phyloP scores from a whole-genome alignment of 1,140 invertebrate species.

The Drosophila sechellia region DNA sequence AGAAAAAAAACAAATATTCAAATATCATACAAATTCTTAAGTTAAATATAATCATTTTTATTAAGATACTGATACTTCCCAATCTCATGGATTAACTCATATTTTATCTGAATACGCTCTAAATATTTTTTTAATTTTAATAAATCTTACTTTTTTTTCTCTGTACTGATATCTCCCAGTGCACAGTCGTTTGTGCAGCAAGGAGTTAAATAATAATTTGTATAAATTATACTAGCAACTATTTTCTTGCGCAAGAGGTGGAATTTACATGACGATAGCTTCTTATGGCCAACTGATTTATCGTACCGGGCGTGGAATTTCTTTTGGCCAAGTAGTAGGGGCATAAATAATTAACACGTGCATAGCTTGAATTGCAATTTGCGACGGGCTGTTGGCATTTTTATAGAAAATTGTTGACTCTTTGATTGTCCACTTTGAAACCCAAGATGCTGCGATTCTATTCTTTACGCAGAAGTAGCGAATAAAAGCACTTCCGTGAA shows the following conservation, averaged over 20 bases:
- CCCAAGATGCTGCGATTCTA: slow-evolving; percentile 31
- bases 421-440: slow-evolving; percentile 44
- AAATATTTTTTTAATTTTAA: no score
- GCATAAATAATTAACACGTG: slow-evolving; percentile 79
- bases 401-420: slow-evolving; percentile 51
- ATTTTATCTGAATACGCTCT: no score
- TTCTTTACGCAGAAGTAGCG: slow-evolving; percentile 18
- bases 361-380: slow-evolving; percentile 62
- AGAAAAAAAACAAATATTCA: neutral
- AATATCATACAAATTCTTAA: neutral
- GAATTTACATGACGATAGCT: slow-evolving; percentile 58
- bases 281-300: slow-evolving; percentile 51
- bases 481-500: slow-evolving; percentile 30
- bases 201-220: slow-evolving; percentile 76
- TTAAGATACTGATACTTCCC: no score
- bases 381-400: slow-evolving; percentile 28
- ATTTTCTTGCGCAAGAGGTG: slow-evolving; percentile 19
- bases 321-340: slow-evolving; percentile 9
- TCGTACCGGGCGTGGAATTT: slow-evolving; percentile 34
- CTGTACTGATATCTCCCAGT: slow-evolving; percentile 1
- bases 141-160: no score
- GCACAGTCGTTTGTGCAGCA: slow-evolving; percentile 10
- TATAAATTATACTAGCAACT: slow-evolving; percentile 74
- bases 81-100: no score
- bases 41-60: no score